Base-by-base conservation (phyloP, 2,888 invertebrate genomes). In the Philonicus albiceps region DNA sequence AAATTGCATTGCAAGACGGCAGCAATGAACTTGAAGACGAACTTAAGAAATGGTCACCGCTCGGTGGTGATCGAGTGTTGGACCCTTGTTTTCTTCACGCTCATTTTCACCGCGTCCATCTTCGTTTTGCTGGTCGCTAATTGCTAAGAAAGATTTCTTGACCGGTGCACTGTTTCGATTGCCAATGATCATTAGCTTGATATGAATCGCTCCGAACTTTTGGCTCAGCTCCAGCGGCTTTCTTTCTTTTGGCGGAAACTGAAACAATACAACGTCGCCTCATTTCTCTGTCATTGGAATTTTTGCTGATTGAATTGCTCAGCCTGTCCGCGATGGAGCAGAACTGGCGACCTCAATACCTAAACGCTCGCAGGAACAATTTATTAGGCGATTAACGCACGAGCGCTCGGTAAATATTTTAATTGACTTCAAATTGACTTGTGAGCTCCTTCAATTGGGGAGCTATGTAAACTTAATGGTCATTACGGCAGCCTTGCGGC, bases 351-450 rank as follows among this genome's bases (percentile, higher is more conserved):
- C 80, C 80, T 80, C 49, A 53, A 80, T 80, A 16, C 16, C 30
- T 49, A 80, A 80, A 80, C 49, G 53, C 22, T 49, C 22, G 19
- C 30, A 30, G 31, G 53, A 80, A 30, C 49, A 49, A 49, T 80
- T 80, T 53, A 80, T 80, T 80, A 49, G 49, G 80, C 53, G 30
- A 80, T 49, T 49, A 80, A 80, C 80, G 80, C 80, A 80, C 49
- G 80, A 80, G 53, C 53, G 49, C 30, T 30, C 27, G 80, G 27
- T 49, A 80, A 80, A 43, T 80, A 80, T 53, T 43, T 80, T 80
- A 53, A 80, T 64, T 64, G 64, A 64, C 64, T 64, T 64, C 64
- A 19, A 64, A 64, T 64, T 64, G 64, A 64, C 64, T 64, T 19
- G 64, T 64, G 64, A 64, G 27, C 64, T 64, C 64, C 64, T 64